A percentile compares a stretch with the other conserved stretches of the same genome.
Conservation (phyloP, 2,888 invertebrate genomes). For the Carabus problematicus region DNA sequence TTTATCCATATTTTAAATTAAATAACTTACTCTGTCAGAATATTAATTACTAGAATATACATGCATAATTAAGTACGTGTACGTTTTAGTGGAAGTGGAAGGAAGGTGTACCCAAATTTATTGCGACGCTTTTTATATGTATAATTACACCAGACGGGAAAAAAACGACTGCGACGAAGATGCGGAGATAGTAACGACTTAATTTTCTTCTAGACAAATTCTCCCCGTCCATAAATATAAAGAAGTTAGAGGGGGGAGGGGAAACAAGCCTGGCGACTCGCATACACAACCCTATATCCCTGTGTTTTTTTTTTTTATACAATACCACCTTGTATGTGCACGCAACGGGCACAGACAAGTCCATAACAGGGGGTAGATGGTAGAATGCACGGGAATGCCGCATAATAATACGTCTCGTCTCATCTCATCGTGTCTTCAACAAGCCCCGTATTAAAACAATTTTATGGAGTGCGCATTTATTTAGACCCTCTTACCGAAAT, state of each 20-base stretch:
- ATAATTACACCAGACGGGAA: slow-evolving; percentile 37
- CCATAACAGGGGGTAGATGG: no score
- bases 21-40: slow-evolving; percentile 39
- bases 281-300: no score
- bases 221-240: slow-evolving; percentile 37
- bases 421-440: slow-evolving; percentile 9
- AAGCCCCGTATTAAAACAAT: slow-evolving; percentile 35
- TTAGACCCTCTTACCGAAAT: slow-evolving; percentile 40
- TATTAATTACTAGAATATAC: slow-evolving; percentile 42
- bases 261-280: background rate
- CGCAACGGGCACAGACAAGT: no score
- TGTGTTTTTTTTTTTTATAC: no score
- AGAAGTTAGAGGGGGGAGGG: slow-evolving; percentile 14
- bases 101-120: slow-evolving; percentile 38
- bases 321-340: no score
- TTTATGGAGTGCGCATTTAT: slow-evolving; percentile 41
- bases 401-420: slow-evolving; percentile 23
- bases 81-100: background rate
- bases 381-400: slow-evolving; percentile 10
- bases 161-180: slow-evolving; percentile 31
- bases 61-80: slow-evolving; percentile 38
- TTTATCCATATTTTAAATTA: slow-evolving; percentile 39
- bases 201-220: slow-evolving; percentile 42
- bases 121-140: slow-evolving; percentile 38
- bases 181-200: slow-evolving; percentile 40